Evolutionary conservation across 1,140 invertebrate genomes (phyloP), one percentile per base, ranked within the genome.

Genomic region (Chrysomallon squamiferum): DNA sequence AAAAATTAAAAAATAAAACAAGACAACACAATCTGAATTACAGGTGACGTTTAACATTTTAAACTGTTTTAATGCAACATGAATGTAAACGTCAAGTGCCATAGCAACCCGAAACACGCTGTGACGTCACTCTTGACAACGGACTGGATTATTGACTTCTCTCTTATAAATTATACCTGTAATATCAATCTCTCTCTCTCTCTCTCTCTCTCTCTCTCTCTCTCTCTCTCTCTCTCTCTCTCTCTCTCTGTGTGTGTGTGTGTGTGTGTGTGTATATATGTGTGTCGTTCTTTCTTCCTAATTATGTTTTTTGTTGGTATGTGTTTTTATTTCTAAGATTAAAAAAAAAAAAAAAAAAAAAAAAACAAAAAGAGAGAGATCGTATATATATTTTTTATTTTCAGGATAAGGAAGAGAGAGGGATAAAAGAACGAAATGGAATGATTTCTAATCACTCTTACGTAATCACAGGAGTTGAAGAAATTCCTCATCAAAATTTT

Each of bases 371-470:
- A 20, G 11, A 20, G 25, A 13, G n/a, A 20, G 13, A 47, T 47
- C 25, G 6, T 20, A 11, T 47, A 20, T 38, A 7, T 38, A 38
- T 15, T 7, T 38, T 38, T 15, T 15, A 15, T 38, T 38, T 38
- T 15, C 25, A 54, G 50, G 50, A 54, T 30, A 54, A 54, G 50
- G 70, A 72, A 13, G 76, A 70, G 11, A 50, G 70, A n/a, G 68
- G 66, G 18, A 68, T 73, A 2, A 20, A 59, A 25, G 70, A 75
- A 3, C 66, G 60, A 32, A 65, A 74, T 18, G 78, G 78, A 11
- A 78, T 79, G 79, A 73, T 81, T 1, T 74, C 75, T 3, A 78
- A 78, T 45, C 79, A 81, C 43, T 76, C 75, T 11, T 79, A 79
- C 43, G 79, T 79, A 6, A 75, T 81, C 11, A 81, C 77, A 7